These are phyloP conservation scores for Metellina segmentata DNA, from an alignment of 2,888 invertebrate genomes.

Conservation along the genomic window DNA sequence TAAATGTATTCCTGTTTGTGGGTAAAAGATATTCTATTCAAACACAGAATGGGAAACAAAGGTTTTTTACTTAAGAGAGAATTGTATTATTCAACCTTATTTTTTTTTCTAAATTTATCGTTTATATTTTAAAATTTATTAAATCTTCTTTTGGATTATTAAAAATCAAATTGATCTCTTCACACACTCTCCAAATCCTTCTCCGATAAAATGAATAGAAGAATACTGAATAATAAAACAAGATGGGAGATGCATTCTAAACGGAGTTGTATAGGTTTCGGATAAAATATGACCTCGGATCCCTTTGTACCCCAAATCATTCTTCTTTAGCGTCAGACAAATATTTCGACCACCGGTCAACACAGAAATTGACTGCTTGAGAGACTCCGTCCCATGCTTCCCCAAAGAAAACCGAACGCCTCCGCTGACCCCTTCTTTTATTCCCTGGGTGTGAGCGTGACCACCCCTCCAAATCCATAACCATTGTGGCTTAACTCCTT, in stretches of 20 bases:
- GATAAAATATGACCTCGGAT: background rate
- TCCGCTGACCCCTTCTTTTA: background rate
- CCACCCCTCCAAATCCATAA: constrained; percentile 46
- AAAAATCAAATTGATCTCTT: too few relatives aligned
- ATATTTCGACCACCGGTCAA: constrained; percentile 24
- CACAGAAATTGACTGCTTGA: constrained; percentile 40
- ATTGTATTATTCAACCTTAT: too few relatives aligned
- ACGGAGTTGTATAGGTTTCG: background rate
- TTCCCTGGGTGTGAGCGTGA: constrained; percentile 42
- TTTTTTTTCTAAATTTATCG: too few relatives aligned
- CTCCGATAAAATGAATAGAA: background rate
- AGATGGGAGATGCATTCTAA: background rate
- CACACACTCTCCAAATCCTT: too few relatives aligned
- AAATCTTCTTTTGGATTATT: too few relatives aligned
- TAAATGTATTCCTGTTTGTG: too few relatives aligned
- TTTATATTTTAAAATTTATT: too few relatives aligned
- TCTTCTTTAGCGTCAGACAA: background rate
- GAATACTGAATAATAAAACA: background rate
- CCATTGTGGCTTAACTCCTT: constrained; percentile 59
- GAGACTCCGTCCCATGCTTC: constrained; percentile 22
- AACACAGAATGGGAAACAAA: too few relatives aligned
- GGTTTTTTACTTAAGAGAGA: too few relatives aligned
- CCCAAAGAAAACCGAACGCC: background rate
- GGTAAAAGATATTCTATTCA: too few relatives aligned
- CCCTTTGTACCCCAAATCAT: background rate